Conservation (phyloP, 2,113 vertebrate genomes). For the Ophthalmotilapia sp. region DNA sequence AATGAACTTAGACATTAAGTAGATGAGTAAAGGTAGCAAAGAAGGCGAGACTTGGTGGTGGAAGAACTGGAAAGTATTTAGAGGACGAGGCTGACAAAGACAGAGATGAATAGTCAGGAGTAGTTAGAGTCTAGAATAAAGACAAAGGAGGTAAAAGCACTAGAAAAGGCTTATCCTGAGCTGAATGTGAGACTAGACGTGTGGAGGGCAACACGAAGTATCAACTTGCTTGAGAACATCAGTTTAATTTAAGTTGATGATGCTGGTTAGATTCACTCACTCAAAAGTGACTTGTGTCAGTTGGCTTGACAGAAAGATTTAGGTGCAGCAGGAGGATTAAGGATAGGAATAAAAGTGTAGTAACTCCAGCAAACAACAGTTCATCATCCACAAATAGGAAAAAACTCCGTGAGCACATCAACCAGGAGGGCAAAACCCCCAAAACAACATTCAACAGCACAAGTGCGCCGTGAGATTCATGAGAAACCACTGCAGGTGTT, state of each 20-base stretch:
- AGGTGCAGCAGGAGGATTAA: not conserved
- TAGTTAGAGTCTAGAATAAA: not conserved
- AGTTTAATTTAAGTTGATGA: not conserved
- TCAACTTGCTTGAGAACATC: not conserved
- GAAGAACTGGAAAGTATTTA: not conserved
- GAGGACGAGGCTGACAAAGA: not conserved
- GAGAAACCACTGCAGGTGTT: not conserved
- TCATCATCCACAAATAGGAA: not conserved
- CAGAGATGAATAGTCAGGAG: not conserved
- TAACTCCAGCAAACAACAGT: not conserved
- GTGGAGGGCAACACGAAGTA: accelerated
- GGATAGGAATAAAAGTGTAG: not conserved
- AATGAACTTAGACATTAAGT: not conserved
- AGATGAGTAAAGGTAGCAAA: not conserved
- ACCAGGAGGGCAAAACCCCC: not conserved
- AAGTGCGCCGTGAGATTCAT: no score
- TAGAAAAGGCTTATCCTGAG: accelerated
- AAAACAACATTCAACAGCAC: not conserved
- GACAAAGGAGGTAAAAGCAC: not conserved
- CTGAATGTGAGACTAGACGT: not conserved
- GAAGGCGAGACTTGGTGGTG: not conserved
- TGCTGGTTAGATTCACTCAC: not conserved
- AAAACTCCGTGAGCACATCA: not conserved
- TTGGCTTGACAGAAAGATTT: not conserved
- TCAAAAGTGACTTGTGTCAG: not conserved